Evolutionary conservation across 1,140 invertebrate species (phyloP), one percentile per base, ranked within the genome.

Genomic region (Anoplolepis gracilipes): DNA sequence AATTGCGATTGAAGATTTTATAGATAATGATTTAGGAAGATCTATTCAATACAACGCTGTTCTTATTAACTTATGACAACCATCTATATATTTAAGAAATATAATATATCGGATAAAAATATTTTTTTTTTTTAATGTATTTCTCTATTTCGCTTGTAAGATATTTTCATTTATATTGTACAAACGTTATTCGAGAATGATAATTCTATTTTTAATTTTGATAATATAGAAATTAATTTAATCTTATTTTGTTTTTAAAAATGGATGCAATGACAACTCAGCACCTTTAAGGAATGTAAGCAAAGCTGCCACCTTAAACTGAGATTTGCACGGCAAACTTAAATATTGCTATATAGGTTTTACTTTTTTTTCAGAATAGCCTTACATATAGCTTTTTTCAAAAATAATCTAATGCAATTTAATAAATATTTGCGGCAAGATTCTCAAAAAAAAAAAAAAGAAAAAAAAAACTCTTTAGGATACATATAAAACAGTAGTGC

Each of bases 251-350:
- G 11, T 33, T 6, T 82, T 72, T 36, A 72, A 72, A 73, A 53
- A 82, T 72, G 67, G 53, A 30, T 72, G 67, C 36, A 46, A 72
- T 42, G 33, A 25, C 42, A 19, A 19, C 30, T 81, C 53, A 11
- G 28, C 67, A 42, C 13, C 39, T 19, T 73, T 82, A 53, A 61
- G 59, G 36, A 73, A 55, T 57, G 67, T 19, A 70, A 82, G 78
- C 78, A 59, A 82, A 73, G 67, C 78, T 82, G 78, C 78, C 78
- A 82, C 78, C 78, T 73, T 82, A 82, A 81, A 72, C 36, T 81
- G 1, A 61, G 59, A 73, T 55, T 28, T 81, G 28, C 42, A 22
- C 30, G 16, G 25, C 25, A 57, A 81, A 70, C 49, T 79, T 13
- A 81, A 81, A 72, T 59, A 1, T 3, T 59, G 36, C 39, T 73